Evolutionary conservation across 2,797 vertebrate genomes (phyloP).

Genomic region (Serranus cabrilla): DNA sequence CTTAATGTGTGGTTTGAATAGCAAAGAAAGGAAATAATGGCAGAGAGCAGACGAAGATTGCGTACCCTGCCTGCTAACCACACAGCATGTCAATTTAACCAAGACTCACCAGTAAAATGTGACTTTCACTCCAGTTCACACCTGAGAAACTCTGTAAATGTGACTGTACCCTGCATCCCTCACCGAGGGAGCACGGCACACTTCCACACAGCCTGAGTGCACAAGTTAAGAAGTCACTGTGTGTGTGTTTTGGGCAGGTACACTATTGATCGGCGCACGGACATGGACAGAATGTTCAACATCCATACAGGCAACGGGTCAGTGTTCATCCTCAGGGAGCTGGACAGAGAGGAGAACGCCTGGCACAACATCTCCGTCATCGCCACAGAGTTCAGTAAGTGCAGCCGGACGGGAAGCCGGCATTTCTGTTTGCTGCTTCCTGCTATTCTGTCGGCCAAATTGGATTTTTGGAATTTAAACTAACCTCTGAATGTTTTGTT

Average conservation of each 20-base stretch:
- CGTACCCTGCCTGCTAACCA: slow-evolving; percentile 1
- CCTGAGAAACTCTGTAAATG: slow-evolving; percentile 17
- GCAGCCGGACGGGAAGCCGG: slow-evolving; percentile 2
- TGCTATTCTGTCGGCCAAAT: slow-evolving; percentile 27
- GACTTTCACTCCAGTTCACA: background rate
- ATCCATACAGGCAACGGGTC: slow-evolving; percentile 94
- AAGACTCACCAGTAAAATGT: background rate
- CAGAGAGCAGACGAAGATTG: slow-evolving; percentile 18
- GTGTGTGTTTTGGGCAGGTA: slow-evolving; percentile 85
- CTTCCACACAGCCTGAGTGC: background rate
- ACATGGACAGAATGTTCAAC: slow-evolving; percentile 97
- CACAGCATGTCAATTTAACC: background rate
- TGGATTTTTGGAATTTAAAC: slow-evolving; percentile 35
- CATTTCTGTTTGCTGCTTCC: background rate
- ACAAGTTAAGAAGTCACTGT: background rate
- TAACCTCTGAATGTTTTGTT: slow-evolving; percentile 21
- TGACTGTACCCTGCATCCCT: background rate
- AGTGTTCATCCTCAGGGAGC: slow-evolving; percentile 90
- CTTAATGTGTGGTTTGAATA: slow-evolving; percentile 10
- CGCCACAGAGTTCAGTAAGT: slow-evolving; percentile 96
- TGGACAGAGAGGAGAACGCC: slow-evolving; percentile 92
- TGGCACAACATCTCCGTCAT: slow-evolving; percentile 97
- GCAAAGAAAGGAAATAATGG: slow-evolving; percentile 14
- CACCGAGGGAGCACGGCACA: background rate
- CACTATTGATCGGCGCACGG: slow-evolving; percentile 94